phyloP scores from a whole-genome alignment of 1,140 invertebrate species.

The Cydia fagiglandana region DNA sequence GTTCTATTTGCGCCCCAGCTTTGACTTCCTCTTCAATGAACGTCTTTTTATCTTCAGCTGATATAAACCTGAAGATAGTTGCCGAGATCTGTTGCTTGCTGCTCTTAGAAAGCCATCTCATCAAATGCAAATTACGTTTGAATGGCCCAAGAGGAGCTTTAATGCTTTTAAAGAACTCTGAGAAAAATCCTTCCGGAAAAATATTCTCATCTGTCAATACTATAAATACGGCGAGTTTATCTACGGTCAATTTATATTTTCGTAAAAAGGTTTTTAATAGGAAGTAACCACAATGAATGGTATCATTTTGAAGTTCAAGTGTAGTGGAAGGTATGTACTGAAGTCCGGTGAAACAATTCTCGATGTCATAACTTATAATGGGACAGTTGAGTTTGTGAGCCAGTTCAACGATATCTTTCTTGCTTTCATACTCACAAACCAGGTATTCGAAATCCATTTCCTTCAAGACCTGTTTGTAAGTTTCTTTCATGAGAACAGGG shows the following conservation, averaged over 20 bases:
- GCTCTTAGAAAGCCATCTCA: constrained; percentile 33
- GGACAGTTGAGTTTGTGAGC: constrained; percentile 49
- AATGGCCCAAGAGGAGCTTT: constrained; percentile 4
- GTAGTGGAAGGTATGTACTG: constrained; percentile 42
- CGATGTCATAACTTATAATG: constrained; percentile 47
- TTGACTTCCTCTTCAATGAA: not conserved
- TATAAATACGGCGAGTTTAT: constrained; percentile 48
- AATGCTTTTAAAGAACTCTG: constrained; percentile 32
- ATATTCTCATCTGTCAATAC: constrained; percentile 40
- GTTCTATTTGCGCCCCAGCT: not conserved
- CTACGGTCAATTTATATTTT: constrained; percentile 41
- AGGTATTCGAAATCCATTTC: constrained; percentile 51
- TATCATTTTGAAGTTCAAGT: constrained; percentile 23
- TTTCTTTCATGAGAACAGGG: constrained; percentile 43
- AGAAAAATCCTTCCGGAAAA: constrained; percentile 44
- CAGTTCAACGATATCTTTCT: constrained; percentile 47
- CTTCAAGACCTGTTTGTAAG: constrained; percentile 45
- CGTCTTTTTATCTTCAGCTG: not conserved
- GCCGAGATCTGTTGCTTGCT: not conserved
- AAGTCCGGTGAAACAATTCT: constrained; percentile 44
- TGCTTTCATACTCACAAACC: constrained; percentile 41
- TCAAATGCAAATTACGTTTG: constrained; percentile 19
- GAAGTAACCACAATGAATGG: constrained; percentile 42
- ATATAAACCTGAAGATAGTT: not conserved
- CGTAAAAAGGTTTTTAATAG: constrained; percentile 41